Percentiles rank a stretch among this genome's conserved stretches.
Evolutionary conservation across 2,113 vertebrate species (phyloP).

Genomic region (Saguinus imperator): DNA sequence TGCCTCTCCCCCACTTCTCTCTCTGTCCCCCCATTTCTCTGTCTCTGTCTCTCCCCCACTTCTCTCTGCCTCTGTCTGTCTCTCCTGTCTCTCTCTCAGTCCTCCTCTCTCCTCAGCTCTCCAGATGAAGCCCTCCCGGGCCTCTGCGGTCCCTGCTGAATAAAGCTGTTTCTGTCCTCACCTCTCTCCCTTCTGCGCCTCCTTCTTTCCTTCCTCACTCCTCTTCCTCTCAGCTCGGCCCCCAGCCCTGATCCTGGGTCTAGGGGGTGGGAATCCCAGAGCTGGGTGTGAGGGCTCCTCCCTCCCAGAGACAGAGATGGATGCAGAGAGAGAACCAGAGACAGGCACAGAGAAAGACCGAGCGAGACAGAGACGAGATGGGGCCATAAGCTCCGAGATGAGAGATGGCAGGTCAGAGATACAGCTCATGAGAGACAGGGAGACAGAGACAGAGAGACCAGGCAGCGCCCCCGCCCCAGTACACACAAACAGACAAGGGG

Average conservation of each 20-base stretch:
- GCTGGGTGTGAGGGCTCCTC: neutral
- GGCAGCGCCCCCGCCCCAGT: neutral
- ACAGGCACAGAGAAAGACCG: neutral
- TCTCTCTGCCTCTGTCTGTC: no score
- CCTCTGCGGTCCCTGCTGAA: neutral
- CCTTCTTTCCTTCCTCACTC: neutral
- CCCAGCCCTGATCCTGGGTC: neutral
- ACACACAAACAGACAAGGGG: no score
- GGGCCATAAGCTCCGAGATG: neutral
- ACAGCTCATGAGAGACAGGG: no score
- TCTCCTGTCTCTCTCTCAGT: no score
- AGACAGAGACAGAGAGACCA: neutral
- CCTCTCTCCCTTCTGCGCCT: slow-evolving; percentile 13
- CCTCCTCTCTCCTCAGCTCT: neutral
- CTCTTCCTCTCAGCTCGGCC: neutral
- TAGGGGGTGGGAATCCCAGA: rapidly evolving
- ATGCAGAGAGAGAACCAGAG: neutral
- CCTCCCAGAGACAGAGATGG: neutral
- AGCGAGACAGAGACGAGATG: neutral
- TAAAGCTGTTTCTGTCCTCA: slow-evolving; percentile 65
- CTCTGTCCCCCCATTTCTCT: rapidly evolving
- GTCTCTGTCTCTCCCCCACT: no score
- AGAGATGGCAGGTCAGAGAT: neutral
- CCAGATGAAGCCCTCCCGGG: rapidly evolving
- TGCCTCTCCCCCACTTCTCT: neutral